A percentile compares a stretch with the other conserved stretches of the same genome.
Evolutionary conservation across 2,113 vertebrate genomes (phyloP).

Genomic region (Phasianus colchicus): DNA sequence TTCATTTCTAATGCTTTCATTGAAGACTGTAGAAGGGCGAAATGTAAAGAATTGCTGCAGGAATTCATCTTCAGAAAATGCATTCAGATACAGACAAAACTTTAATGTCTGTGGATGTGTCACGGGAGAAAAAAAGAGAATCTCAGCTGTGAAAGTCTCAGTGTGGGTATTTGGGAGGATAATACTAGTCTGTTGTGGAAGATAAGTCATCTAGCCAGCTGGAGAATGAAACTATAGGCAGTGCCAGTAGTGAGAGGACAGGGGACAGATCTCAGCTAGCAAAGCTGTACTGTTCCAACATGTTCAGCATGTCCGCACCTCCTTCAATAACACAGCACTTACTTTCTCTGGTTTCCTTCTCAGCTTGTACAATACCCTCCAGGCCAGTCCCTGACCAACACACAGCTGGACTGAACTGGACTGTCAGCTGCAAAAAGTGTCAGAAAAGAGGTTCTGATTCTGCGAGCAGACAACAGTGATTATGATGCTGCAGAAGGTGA

Average conservation of each 20-base stretch:
- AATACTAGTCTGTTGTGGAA: background rate
- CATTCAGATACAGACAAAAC: background rate
- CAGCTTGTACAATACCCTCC: background rate
- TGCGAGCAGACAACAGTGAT: background rate
- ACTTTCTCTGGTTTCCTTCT: slow-evolving; percentile 10
- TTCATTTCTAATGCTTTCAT: background rate
- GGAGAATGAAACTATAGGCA: background rate
- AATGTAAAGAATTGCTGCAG: background rate
- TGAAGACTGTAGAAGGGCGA: background rate
- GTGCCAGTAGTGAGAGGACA: slow-evolving; percentile 29
- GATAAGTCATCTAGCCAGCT: background rate
- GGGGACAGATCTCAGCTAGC: slow-evolving; percentile 39
- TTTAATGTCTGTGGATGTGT: background rate
- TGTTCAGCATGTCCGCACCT: background rate
- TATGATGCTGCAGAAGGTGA: background rate
- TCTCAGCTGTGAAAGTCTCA: background rate
- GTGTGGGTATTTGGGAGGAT: background rate
- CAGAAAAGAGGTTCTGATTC: background rate
- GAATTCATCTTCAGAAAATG: background rate
- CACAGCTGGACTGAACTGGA: background rate
- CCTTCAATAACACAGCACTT: background rate
- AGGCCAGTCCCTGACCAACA: background rate
- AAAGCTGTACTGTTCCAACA: slow-evolving; percentile 21
- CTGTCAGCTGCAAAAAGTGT: background rate
- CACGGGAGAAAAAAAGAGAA: background rate